Conservation (phyloP, 2,113 vertebrate species). For the Symphodus melops region DNA sequence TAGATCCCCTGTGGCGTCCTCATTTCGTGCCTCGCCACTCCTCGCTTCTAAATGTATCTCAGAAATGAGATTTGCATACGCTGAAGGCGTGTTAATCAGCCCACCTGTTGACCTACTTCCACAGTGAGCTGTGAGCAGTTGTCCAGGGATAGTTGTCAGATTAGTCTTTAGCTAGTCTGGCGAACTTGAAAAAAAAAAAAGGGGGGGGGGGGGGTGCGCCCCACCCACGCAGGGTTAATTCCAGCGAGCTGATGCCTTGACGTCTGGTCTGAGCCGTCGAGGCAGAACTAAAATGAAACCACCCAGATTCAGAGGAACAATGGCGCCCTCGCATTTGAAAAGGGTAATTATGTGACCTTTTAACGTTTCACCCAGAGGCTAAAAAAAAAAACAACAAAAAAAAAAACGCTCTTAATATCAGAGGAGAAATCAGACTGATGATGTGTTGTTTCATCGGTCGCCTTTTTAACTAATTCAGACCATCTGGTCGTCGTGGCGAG, state of each 20-base stretch:
- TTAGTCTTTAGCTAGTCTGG: constrained; percentile 71
- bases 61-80: constrained; percentile 17
- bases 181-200: constrained; percentile 46
- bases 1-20: neutral
- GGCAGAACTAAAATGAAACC: constrained; percentile 66
- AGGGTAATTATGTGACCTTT: constrained; percentile 31
- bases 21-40: neutral
- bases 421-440: neutral
- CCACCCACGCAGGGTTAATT: constrained; percentile 63
- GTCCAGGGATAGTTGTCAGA: constrained; percentile 64
- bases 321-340: constrained; percentile 16
- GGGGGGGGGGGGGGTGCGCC: no score
- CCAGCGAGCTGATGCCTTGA: constrained; percentile 51
- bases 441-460: constrained; percentile 15
- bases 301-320: constrained; percentile 61
- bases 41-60: neutral
- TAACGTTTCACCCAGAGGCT: neutral
- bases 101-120: constrained; percentile 78
- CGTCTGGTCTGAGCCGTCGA: constrained; percentile 47
- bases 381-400: constrained; percentile 6
- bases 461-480: constrained; percentile 21
- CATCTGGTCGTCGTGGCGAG: constrained; percentile 32
- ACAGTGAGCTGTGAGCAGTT: constrained; percentile 62
- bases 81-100: constrained; percentile 6
- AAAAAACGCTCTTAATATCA: constrained; percentile 13